Base-by-base conservation (phyloP, 2,888 invertebrate species). In the Heliconius cydno region DNA sequence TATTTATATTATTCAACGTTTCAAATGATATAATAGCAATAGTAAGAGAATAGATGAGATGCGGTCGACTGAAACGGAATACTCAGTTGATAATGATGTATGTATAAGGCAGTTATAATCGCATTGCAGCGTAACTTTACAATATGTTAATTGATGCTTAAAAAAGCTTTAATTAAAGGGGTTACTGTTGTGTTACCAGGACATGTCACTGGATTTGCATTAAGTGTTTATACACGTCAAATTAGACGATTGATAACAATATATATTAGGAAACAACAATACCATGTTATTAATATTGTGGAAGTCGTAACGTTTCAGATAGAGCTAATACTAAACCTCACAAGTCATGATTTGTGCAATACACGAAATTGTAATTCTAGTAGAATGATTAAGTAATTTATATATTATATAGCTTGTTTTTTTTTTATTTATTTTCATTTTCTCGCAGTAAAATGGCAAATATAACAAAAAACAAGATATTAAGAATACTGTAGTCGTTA, bases 241-340 rank as follows among this genome's bases (percentile, higher is more conserved):
- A 92, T 91, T 90, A 90, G 88, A 88, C 91, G 91, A 94, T 93
- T 93, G 94, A 93, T 93, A 86, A 92, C 93, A 93, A 34, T 34
- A 34, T 34, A 93, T 93, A 91, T 92, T 60, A 22, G 22, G 22
- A 9, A 60, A 9, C 9, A 90, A 81, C 88, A 92, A 92, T 92
- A 90, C 88, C 87, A 85, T 88, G 87, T 88, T 89, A 89, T 57
- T 67, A 87, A 87, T 88, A 87, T 87, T 81, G 88, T 89, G 87
- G 87, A 87, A 90, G 85, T 90, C 84, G 91, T 92, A 91, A 94
- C 94, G 93, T 94, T 94, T 94, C 94, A 93, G 92, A 94, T 94
- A 92, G 88, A 90, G 87, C 86, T 86, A 34, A 34, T 89, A 90
- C 92, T 90, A 92, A 93, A 93, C 90, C 89, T 78, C 89, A 91